phyloP scores from a whole-genome alignment of 1,140 invertebrate species.

The Hyles euphorbiae region DNA sequence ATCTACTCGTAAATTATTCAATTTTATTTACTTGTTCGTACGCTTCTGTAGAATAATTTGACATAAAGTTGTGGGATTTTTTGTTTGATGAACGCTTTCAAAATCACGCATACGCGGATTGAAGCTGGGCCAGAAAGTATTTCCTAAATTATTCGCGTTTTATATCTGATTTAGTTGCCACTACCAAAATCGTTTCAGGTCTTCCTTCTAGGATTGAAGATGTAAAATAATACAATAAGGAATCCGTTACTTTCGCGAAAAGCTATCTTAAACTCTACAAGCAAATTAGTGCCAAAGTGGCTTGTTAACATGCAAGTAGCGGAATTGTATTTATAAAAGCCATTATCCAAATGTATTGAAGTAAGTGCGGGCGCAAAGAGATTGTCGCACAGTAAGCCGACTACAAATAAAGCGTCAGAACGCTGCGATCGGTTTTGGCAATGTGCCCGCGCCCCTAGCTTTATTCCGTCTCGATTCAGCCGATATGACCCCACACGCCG shows the following conservation, averaged over 20 bases:
- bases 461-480: conserved; percentile 36
- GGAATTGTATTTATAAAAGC: conserved; percentile 7
- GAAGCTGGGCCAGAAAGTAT: too few relatives aligned
- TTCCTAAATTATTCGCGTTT: too few relatives aligned
- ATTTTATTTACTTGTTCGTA: conserved; percentile 56
- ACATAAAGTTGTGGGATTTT: conserved; percentile 8
- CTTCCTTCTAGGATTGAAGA: too few relatives aligned
- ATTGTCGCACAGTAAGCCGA: conserved; percentile 37
- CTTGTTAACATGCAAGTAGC: background rate
- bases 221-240: too few relatives aligned
- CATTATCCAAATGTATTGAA: conserved; percentile 16
- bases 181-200: too few relatives aligned
- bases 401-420: conserved; percentile 40
- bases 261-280: too few relatives aligned
- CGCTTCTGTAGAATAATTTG: conserved; percentile 29
- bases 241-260: too few relatives aligned
- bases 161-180: too few relatives aligned
- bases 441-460: conserved; percentile 32
- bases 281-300: too few relatives aligned
- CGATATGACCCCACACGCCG: conserved; percentile 25
- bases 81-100: too few relatives aligned
- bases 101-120: too few relatives aligned
- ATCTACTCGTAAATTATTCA: conserved; percentile 63
- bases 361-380: conserved; percentile 20
- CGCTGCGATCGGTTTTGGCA: conserved; percentile 46